These are phyloP conservation scores for Protobothrops flavoviridis DNA, from an alignment of 2,113 vertebrate genomes.

Conservation along the genomic window DNA sequence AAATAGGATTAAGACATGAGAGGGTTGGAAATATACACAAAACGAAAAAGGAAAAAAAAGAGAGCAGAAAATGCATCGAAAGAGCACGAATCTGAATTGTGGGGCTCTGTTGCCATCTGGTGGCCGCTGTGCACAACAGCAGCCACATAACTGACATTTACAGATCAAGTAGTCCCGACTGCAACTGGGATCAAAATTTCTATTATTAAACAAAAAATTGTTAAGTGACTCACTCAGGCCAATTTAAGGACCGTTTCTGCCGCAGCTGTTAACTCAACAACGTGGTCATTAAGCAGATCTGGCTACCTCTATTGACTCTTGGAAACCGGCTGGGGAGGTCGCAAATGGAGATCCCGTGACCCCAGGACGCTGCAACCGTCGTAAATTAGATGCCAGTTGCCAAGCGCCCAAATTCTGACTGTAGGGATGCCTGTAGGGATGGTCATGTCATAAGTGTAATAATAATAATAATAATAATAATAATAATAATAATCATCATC, in stretches of 20 bases:
- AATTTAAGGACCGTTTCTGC: not conserved
- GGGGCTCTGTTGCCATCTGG: slow-evolving; percentile 1
- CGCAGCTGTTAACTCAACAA: not conserved
- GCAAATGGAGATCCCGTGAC: too few species aligned
- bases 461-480: too few species aligned
- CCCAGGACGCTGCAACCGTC: too few species aligned
- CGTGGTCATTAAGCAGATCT: not conserved
- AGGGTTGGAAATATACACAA: not conserved
- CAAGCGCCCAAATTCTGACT: not conserved
- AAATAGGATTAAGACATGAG: slow-evolving; percentile 24
- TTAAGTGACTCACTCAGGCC: too few species aligned
- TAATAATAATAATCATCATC: too few species aligned
- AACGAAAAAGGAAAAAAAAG: not conserved
- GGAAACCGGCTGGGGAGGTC: not conserved
- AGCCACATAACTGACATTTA: not conserved
- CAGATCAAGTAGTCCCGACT: too few species aligned
- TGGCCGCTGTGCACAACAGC: not conserved
- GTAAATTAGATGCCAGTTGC: too few species aligned
- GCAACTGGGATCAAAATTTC: not conserved
- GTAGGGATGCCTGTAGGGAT: too few species aligned
- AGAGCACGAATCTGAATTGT: too few species aligned
- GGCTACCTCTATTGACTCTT: not conserved
- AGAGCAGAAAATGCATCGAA: not conserved
- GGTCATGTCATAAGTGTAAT: too few species aligned
- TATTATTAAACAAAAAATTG: not conserved